Evolutionary conservation across 2,797 vertebrate species (phyloP).

Genomic region (Erpetoichthys calabaricus): DNA sequence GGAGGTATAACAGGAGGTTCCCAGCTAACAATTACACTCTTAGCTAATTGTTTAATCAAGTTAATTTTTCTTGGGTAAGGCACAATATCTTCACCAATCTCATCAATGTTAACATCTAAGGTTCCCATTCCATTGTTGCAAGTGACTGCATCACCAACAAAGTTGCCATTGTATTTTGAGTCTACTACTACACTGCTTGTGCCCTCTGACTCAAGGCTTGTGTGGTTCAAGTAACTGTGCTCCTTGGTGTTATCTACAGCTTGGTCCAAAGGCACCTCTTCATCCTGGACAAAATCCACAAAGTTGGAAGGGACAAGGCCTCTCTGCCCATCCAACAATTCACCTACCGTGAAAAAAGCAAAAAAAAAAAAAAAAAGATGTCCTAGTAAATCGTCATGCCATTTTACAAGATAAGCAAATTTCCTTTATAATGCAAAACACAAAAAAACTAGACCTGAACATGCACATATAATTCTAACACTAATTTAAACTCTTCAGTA

Average conservation of each 20-base stretch:
- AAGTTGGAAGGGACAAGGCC: constrained; percentile 96
- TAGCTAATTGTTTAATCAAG: constrained; percentile 96
- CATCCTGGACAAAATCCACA: constrained; percentile 86
- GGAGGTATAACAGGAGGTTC: constrained; percentile 84
- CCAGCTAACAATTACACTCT: constrained; percentile 96
- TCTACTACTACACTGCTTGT: constrained; percentile 35
- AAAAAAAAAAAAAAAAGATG: background rate
- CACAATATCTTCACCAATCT: constrained; percentile 93
- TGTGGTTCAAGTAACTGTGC: constrained; percentile 69
- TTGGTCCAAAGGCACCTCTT: constrained; percentile 49
- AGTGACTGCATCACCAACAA: constrained; percentile 33
- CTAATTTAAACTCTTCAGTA: too few relatives aligned
- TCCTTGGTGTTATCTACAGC: constrained; percentile 61
- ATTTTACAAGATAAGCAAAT: too few relatives aligned
- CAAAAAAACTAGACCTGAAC: too few relatives aligned
- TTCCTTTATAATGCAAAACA: too few relatives aligned
- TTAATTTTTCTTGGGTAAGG: constrained; percentile 95
- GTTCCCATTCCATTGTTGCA: constrained; percentile 67
- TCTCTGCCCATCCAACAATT: constrained; percentile 85
- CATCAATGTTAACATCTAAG: constrained; percentile 75
- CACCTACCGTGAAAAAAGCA: constrained; percentile 50
- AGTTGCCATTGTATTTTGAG: background rate
- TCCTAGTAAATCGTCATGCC: background rate
- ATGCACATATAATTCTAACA: too few relatives aligned
- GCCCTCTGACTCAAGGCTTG: constrained; percentile 46